Evolutionary conservation across 2,888 invertebrate species (phyloP).

Genomic region (Meganola albula): DNA sequence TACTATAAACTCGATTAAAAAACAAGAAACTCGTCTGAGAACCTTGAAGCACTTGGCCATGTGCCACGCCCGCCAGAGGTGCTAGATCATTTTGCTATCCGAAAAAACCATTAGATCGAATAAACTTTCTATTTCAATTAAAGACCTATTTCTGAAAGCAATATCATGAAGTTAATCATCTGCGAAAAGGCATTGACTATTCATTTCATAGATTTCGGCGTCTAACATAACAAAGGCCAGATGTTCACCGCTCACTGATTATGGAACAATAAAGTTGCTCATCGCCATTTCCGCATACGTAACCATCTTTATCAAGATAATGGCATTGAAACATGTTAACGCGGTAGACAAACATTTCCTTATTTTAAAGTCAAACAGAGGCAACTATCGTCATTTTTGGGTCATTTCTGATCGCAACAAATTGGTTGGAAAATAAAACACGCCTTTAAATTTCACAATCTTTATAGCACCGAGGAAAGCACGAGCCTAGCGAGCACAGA

Average conservation of each 20-base stretch:
- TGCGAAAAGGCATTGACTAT: no score
- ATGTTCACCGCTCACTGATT: conserved; percentile 49
- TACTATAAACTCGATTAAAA: conserved; percentile 60
- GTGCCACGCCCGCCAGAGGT: conserved; percentile 64
- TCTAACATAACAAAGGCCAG: conserved; percentile 46
- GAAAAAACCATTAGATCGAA: conserved; percentile 20
- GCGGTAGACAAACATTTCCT: conserved; percentile 49
- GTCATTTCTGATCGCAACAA: conserved; percentile 10
- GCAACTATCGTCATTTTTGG: conserved; percentile 15
- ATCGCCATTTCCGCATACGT: conserved; percentile 64
- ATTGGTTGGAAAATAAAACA: no score
- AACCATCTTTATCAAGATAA: conserved; percentile 59
- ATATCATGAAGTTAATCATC: no score
- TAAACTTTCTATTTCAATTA: conserved; percentile 31
- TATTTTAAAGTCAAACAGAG: conserved; percentile 29
- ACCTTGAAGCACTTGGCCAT: conserved; percentile 63
- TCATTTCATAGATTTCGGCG: conserved; percentile 20
- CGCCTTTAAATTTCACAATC: conserved; percentile 8
- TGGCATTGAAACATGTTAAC: conserved; percentile 64
- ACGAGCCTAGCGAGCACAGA: no score
- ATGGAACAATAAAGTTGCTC: conserved; percentile 57
- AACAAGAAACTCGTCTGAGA: conserved; percentile 65
- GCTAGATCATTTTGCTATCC: conserved; percentile 37
- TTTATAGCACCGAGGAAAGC: conserved; percentile 31
- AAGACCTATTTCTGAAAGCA: no score